Percentiles rank a stretch among this genome's conserved stretches.
Evolutionary conservation across 2,797 vertebrate genomes (phyloP).

Genomic region (Allenopithecus nigroviridis): DNA sequence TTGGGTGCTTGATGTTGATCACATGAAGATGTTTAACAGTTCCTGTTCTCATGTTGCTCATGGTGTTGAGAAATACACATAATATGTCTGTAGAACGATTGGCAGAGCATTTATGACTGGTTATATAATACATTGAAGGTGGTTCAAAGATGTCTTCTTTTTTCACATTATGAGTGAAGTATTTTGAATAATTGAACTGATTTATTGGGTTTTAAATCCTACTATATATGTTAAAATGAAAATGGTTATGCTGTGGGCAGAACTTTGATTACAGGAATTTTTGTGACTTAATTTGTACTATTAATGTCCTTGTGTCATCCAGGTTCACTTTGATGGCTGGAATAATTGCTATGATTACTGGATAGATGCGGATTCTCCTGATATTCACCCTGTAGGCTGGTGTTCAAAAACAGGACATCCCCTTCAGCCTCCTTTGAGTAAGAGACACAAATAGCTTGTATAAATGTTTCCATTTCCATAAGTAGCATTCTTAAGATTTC

Average conservation of each 20-base stretch:
- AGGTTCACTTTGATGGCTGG: slow-evolving; percentile 94
- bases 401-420: slow-evolving; percentile 90
- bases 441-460: slow-evolving; percentile 70
- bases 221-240: not conserved
- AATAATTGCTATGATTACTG: slow-evolving; percentile 90
- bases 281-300: not conserved
- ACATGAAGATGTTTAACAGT: not conserved
- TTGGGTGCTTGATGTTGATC: not conserved
- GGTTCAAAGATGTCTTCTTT: not conserved
- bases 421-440: slow-evolving; percentile 90
- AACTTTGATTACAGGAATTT: not conserved
- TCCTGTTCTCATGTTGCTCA: not conserved
- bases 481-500: not conserved
- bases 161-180: not conserved
- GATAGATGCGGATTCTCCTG: slow-evolving; percentile 90
- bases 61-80: not conserved
- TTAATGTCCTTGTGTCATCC: slow-evolving; percentile 43
- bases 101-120: not conserved
- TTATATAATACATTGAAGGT: not conserved
- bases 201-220: not conserved
- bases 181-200: not conserved
- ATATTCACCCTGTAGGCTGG: slow-evolving; percentile 91
- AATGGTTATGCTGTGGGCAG: not conserved
- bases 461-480: not conserved
- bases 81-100: not conserved